Evolutionary conservation across 2,888 invertebrate genomes (phyloP).

Genomic region (Hesperia comma): DNA sequence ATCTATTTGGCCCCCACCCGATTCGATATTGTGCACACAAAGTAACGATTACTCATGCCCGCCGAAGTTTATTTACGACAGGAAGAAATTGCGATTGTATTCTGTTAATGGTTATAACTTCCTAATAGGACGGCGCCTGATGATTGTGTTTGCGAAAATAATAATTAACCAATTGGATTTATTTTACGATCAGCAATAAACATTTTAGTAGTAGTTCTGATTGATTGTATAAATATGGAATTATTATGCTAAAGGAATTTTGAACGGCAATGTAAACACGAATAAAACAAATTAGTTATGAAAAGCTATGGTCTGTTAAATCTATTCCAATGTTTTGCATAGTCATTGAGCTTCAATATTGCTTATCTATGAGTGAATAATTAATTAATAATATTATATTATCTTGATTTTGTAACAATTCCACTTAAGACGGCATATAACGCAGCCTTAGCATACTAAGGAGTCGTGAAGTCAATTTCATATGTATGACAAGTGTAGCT

Average conservation of each 20-base stretch:
- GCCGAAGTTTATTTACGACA: conserved; percentile 80
- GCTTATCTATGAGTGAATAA: background rate
- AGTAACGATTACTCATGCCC: conserved; percentile 78
- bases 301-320: background rate
- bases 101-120: conserved; percentile 78
- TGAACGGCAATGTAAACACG: background rate
- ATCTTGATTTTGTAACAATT: conserved; percentile 32
- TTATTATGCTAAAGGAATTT: background rate
- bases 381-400: conserved; percentile 1
- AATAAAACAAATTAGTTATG: background rate
- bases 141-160: conserved; percentile 46
- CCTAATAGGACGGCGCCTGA: conserved; percentile 61
- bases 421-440: conserved; percentile 27
- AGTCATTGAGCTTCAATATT: background rate
- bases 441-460: conserved; percentile 34
- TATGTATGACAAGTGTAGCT: conserved; percentile 33
- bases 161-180: conserved; percentile 40
- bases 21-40: conserved; percentile 78
- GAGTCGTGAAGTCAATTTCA: conserved; percentile 32
- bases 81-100: conserved; percentile 82
- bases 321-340: background rate
- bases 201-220: conserved; percentile 12
- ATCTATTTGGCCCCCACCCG: conserved; percentile 75
- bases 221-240: conserved; percentile 2
- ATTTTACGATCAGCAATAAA: conserved; percentile 36